phyloP scores from a whole-genome alignment of 2,888 invertebrate species.

The Steinernema hermaphroditum region DNA sequence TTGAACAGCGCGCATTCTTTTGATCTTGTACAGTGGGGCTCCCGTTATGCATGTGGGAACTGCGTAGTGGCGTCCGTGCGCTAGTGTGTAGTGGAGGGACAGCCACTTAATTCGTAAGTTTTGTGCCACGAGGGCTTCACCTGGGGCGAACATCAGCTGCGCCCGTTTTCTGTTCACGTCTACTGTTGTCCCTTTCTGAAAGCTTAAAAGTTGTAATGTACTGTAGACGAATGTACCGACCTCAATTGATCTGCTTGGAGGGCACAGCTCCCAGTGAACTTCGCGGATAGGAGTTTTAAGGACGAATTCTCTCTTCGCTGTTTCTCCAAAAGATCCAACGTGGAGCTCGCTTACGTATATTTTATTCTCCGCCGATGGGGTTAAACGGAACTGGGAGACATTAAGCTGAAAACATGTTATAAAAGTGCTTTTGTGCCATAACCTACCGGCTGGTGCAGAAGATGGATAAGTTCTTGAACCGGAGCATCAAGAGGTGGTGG shows the following conservation, averaged over 20 bases:
- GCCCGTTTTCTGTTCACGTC: not conserved
- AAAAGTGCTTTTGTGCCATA: not conserved
- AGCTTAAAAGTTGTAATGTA: not conserved
- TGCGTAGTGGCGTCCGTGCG: slow-evolving; percentile 37
- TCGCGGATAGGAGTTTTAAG: slow-evolving; percentile 35
- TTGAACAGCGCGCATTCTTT: slow-evolving; percentile 8
- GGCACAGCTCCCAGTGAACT: slow-evolving; percentile 37
- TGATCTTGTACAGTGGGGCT: slow-evolving; percentile 17
- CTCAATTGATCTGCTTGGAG: slow-evolving; percentile 33
- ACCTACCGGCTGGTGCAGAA: slow-evolving; percentile 31
- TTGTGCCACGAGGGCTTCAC: not conserved
- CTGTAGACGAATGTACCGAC: slow-evolving; percentile 32
- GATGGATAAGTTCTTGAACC: not conserved
- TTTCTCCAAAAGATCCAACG: slow-evolving; percentile 1
- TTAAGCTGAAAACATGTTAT: not conserved
- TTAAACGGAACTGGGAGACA: not conserved
- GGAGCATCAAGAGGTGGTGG: slow-evolving; percentile 33
- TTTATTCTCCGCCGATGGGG: not conserved
- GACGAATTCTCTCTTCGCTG: not conserved
- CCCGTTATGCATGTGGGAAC: slow-evolving; percentile 35
- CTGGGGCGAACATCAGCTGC: slow-evolving; percentile 9
- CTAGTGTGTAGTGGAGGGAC: slow-evolving; percentile 25
- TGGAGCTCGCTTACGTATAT: not conserved
- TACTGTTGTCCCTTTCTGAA: not conserved
- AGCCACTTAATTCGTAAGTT: not conserved